Conservation (phyloP, 2,888 invertebrate species). For the Pseudeuparius sepicola region DNA sequence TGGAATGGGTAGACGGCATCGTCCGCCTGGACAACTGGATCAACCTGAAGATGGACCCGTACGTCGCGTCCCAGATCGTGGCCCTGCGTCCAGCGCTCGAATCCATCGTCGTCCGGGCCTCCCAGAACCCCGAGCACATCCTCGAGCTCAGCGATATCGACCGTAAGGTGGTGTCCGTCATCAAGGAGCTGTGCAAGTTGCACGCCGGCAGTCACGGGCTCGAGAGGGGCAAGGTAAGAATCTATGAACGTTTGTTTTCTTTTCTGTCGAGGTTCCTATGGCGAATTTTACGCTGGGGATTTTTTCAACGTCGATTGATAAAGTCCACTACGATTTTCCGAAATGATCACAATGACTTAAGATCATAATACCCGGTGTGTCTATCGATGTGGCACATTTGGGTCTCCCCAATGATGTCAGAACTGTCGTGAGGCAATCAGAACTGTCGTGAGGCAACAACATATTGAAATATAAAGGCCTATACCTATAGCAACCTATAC, state of each 20-base stretch:
- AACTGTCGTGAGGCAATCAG: slow-evolving; percentile 6
- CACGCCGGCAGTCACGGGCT: slow-evolving; percentile 67
- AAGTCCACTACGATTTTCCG: no score
- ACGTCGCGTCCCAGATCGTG: slow-evolving; percentile 69
- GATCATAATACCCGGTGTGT: no score
- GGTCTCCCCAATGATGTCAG: no score
- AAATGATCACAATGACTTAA: no score
- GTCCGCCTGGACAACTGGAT: slow-evolving; percentile 91
- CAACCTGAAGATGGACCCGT: slow-evolving; percentile 74
- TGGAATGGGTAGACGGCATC: slow-evolving; percentile 65
- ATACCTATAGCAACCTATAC: no score
- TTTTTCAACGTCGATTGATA: no score
- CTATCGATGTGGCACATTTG: no score
- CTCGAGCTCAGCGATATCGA: slow-evolving; percentile 53
- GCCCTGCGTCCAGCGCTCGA: slow-evolving; percentile 86
- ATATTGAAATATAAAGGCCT: no score
- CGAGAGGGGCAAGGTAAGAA: slow-evolving; percentile 45
- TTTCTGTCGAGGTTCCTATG: no score
- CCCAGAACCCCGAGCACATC: slow-evolving; percentile 69
- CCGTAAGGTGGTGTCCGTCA: slow-evolving; percentile 56
- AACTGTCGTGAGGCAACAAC: no score
- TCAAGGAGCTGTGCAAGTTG: slow-evolving; percentile 65
- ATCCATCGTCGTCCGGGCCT: slow-evolving; percentile 67
- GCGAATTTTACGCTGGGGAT: no score
- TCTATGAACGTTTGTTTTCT: no score